Conservation (phyloP, 2,113 vertebrate species). For the Orthonyx spaldingii region DNA sequence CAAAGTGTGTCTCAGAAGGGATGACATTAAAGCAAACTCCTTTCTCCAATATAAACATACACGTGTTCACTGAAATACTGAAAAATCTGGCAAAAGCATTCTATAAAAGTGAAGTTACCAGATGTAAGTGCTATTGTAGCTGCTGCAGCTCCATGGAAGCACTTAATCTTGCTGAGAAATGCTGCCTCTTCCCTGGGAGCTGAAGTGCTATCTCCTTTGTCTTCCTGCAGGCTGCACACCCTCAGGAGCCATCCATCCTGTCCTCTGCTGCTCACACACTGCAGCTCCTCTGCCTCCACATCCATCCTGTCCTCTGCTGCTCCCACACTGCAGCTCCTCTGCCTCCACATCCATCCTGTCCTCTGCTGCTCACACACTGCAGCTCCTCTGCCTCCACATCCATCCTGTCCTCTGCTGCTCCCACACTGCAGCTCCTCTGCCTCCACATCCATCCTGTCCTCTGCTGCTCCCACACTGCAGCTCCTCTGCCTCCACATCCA, state of each 20-base stretch:
- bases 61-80: background rate
- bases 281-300: background rate
- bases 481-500: no score
- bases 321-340: no score
- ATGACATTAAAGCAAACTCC: constrained; percentile 24
- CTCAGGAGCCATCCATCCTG: background rate
- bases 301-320: no score
- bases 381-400: no score
- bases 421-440: no score
- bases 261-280: background rate
- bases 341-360: no score
- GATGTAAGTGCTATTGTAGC: constrained; percentile 11
- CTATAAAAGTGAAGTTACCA: background rate
- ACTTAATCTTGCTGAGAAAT: constrained; percentile 27
- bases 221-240: background rate
- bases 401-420: no score
- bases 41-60: constrained; percentile 20
- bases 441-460: no score
- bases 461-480: no score
- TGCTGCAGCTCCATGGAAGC: background rate
- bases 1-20: background rate
- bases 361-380: no score
- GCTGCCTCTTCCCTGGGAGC: background rate
- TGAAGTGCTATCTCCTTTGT: background rate
- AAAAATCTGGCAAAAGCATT: constrained; percentile 34